Evolutionary conservation across 2,797 vertebrate genomes (phyloP).

Genomic region (Salarias fasciatus): DNA sequence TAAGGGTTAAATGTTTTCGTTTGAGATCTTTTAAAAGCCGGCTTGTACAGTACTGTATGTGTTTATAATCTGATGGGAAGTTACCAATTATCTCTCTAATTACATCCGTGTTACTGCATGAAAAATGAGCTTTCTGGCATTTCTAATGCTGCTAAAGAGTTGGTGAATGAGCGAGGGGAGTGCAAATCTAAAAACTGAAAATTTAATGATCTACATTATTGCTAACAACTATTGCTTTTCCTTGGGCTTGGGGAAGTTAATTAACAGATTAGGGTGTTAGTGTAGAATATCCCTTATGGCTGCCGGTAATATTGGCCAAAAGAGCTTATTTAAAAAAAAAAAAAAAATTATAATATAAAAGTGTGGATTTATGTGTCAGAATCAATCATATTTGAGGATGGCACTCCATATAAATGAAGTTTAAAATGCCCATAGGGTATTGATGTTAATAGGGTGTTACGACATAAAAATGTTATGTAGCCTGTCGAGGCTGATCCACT

Average conservation of each 20-base stretch:
- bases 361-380: constrained; percentile 41
- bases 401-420: constrained; percentile 45
- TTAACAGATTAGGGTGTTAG: constrained; percentile 66
- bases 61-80: constrained; percentile 71
- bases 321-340: constrained; percentile 17
- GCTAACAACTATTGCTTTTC: constrained; percentile 64
- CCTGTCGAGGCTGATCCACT: constrained; percentile 27
- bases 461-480: constrained; percentile 53
- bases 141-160: constrained; percentile 55
- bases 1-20: constrained; percentile 40
- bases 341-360: constrained; percentile 4
- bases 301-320: constrained; percentile 41
- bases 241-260: constrained; percentile 62
- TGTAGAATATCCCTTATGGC: constrained; percentile 54
- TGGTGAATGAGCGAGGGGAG: constrained; percentile 50
- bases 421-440: constrained; percentile 54
- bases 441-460: constrained; percentile 60
- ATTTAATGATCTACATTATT: constrained; percentile 66
- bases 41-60: constrained; percentile 36
- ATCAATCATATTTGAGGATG: constrained; percentile 33
- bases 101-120: constrained; percentile 73
- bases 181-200: constrained; percentile 48
- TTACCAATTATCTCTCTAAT: constrained; percentile 75
- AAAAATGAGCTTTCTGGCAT: constrained; percentile 73
- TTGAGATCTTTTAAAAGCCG: constrained; percentile 29